Evolutionary conservation across 2,797 vertebrate genomes (phyloP), one percentile per base, ranked within the genome.

Genomic region (Etheostoma perlongum): DNA sequence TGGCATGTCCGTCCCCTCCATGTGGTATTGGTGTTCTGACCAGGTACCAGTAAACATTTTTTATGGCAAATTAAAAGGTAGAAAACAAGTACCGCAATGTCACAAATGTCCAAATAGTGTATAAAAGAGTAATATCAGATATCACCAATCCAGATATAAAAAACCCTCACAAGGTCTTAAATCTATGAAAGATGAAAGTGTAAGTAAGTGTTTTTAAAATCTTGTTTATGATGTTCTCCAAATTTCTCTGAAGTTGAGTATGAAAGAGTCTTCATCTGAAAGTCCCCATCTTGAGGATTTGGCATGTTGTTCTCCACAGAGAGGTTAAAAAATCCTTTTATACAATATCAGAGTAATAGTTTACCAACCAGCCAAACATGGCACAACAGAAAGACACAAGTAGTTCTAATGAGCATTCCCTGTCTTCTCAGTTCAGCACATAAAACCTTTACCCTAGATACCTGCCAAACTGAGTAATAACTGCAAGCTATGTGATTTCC

Each of bases 21-120:
- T 99, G 85, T 99, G 98, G 98, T 99, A 99, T 92, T 99, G 98
- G 98, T 99, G 98, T 76, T 98, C 98, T 0, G 98, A 99, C 59
- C 98, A 99, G 97, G 98, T 99, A 67, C 1, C 4, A 40, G 36
- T 40, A 1, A 40, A 40, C 10, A 40, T 40, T 11, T 40, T 40
- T 3, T 15, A 44, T 44, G 4, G 13, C 12, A 49, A 23, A 53
- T 25, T 0, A 57, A 62, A 68, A 2, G 8, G 48, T 9, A 44
- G 4, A 46, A 19, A 53, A 36, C 33, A 33, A 14, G 2, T 5
- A 44, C 2, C 13, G 33, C 1, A 19, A 47, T 4, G 52, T 47
- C 1, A 25, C 25, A 62, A 47, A 33, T 16, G 13, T 15, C 51
- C 25, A 27, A 40, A 9, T 21, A 9, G 21, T 52, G 30, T 5